Base-by-base conservation (phyloP, 2,797 vertebrate genomes). In the Enteromius viviparus region DNA sequence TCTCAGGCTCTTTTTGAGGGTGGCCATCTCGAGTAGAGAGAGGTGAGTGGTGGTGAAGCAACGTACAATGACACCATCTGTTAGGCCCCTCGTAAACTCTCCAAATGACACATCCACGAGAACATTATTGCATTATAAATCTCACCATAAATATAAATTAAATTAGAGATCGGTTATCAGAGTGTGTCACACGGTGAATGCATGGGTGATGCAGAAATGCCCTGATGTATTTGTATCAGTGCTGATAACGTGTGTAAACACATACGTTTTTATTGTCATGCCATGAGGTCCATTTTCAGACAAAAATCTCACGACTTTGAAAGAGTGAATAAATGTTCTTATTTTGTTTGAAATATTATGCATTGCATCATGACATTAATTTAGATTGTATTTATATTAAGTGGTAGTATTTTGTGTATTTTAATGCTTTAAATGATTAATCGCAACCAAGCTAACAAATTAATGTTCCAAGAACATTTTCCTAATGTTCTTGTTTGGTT, bases 71-170 rank as follows among this genome's bases (percentile, higher is more conserved):
- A 88, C 85, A 86, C 87, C 87, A 88, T 87, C 85, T 88, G 87
- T 84, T 84, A 85, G 78, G 49, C 76, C 78, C 78, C 81, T 82
- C 78, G 70, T 88, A 88, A 88, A 87, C 81, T 85, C 84, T 88
- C 75, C 81, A 87, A 85, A 87, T 88, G 81, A 87, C 85, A 87
- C 78, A 84, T 85, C 84, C 78, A 82, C 9, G 32, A 87, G 81
- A 80, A 88, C 81, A 87, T 87, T 87, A 87, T 78, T 76, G 75
- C 72, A 34, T 85, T 87, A 87, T 88, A 88, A 88, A 88, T 87
- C 78, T 81, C 64, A 55, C 81, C 81, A 65, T 88, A 85, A 87
- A 87, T 71, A 82, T 87, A 87, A 84, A 85, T 88, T 85, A 87
- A 88, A 84, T 81, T 60, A 76, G 58, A 85, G 78, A 82, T 85